These are phyloP conservation scores for Bellardia pandia DNA, from an alignment of 2,888 invertebrate species.

Conservation along the genomic window DNA sequence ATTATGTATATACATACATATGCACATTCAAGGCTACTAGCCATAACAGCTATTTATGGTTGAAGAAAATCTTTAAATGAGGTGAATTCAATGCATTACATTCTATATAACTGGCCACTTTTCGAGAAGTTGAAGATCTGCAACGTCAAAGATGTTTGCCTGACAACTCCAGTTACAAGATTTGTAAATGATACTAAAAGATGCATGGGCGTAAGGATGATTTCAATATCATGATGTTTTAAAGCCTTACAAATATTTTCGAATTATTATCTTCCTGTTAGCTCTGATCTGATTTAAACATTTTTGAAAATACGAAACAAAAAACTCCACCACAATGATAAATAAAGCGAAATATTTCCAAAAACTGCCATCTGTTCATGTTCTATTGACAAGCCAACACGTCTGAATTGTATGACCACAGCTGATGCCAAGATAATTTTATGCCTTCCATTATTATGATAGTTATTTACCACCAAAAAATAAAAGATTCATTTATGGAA, in stretches of 20 bases:
- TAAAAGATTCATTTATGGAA: constrained; percentile 57
- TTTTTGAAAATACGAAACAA: not conserved
- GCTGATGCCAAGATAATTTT: constrained; percentile 65
- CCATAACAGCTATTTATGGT: too few species aligned
- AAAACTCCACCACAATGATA: not conserved
- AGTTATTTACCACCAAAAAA: constrained; percentile 23
- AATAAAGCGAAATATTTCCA: not conserved
- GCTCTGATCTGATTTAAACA: not conserved
- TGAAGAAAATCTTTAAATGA: too few species aligned
- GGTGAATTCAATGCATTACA: too few species aligned
- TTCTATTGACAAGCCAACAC: not conserved
- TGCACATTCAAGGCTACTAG: too few species aligned
- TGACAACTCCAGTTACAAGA: too few species aligned
- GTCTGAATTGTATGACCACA: constrained; percentile 48
- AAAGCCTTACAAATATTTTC: not conserved
- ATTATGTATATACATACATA: too few species aligned
- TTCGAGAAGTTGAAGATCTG: too few species aligned
- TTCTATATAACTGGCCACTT: too few species aligned
- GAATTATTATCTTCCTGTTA: not conserved
- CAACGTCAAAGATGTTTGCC: too few species aligned
- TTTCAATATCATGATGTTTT: too few species aligned
- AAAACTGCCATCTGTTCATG: constrained; percentile 61
- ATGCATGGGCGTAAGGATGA: too few species aligned
- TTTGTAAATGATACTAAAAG: too few species aligned
- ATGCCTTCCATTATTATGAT: constrained; percentile 48